A percentile compares a stretch with the other conserved stretches of the same genome.
These are phyloP conservation scores for Xylophagus ater DNA, from an alignment of 2,888 invertebrate species.

Conservation along the genomic window DNA sequence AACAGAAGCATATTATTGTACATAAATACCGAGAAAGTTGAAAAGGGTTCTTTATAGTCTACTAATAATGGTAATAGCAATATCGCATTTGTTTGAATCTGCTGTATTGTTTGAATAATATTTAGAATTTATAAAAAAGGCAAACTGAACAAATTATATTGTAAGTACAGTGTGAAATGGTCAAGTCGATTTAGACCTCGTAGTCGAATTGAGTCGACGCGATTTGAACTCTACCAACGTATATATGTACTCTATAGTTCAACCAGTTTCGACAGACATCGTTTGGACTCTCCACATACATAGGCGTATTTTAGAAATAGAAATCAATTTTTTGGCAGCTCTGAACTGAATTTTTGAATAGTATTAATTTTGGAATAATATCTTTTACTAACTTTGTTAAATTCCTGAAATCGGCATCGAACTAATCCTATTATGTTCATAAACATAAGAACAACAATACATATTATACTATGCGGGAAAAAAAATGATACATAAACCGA, in stretches of 20 bases:
- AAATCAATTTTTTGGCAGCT: background rate
- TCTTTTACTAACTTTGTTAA: constrained; percentile 4
- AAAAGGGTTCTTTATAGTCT: too few species aligned
- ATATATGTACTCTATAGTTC: background rate
- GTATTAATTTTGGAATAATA: background rate
- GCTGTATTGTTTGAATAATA: too few species aligned
- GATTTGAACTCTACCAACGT: too few species aligned
- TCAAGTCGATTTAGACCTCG: too few species aligned
- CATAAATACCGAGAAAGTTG: too few species aligned
- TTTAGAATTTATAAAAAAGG: too few species aligned
- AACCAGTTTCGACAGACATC: background rate
- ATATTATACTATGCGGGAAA: constrained; percentile 27
- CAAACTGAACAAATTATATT: too few species aligned
- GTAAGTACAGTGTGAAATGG: too few species aligned
- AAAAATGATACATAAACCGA: constrained; percentile 24
- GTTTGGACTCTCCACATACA: background rate
- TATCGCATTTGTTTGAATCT: too few species aligned
- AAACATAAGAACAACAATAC: constrained; percentile 23
- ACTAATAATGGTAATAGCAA: too few species aligned
- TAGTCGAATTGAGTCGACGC: too few species aligned
- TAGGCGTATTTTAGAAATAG: constrained; percentile 1
- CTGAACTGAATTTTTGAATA: background rate
- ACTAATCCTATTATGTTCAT: constrained; percentile 25
- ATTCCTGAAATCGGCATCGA: background rate
- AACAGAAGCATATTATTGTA: too few species aligned